These are phyloP conservation scores for Bubalus kerabau DNA, from an alignment of 2,113 vertebrate species.

Conservation along the genomic window DNA sequence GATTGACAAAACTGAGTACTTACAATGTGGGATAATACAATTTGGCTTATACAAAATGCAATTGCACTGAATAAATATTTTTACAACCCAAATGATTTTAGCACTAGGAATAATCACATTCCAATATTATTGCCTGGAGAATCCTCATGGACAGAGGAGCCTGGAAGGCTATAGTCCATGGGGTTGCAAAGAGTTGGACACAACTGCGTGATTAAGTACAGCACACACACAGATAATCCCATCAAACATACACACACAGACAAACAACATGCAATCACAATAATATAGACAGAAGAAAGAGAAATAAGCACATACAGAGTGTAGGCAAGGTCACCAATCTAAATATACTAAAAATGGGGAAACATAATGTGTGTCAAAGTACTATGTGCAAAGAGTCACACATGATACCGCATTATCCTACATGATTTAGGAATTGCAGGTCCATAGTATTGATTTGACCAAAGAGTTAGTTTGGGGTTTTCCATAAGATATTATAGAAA, in stretches of 20 bases:
- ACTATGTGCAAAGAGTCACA: fast-evolving
- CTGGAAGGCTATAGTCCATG: background rate
- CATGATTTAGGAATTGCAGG: background rate
- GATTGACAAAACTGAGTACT: background rate
- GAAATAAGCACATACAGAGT: background rate
- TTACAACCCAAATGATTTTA: background rate
- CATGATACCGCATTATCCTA: background rate
- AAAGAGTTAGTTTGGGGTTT: background rate
- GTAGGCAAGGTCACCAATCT: background rate
- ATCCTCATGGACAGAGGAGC: background rate
- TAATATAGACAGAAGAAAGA: background rate
- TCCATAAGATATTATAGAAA: background rate
- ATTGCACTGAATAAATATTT: background rate
- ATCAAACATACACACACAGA: background rate
- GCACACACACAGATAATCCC: background rate
- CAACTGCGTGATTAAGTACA: background rate
- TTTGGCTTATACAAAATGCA: background rate
- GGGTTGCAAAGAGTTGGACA: background rate
- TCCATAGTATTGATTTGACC: background rate
- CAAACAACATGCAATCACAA: background rate
- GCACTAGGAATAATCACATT: background rate
- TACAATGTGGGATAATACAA: background rate
- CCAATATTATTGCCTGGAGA: background rate
- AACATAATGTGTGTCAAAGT: background rate
- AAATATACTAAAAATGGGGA: background rate